Evolutionary conservation across 2,113 vertebrate genomes (phyloP).

Genomic region (Hipposideros armiger): DNA sequence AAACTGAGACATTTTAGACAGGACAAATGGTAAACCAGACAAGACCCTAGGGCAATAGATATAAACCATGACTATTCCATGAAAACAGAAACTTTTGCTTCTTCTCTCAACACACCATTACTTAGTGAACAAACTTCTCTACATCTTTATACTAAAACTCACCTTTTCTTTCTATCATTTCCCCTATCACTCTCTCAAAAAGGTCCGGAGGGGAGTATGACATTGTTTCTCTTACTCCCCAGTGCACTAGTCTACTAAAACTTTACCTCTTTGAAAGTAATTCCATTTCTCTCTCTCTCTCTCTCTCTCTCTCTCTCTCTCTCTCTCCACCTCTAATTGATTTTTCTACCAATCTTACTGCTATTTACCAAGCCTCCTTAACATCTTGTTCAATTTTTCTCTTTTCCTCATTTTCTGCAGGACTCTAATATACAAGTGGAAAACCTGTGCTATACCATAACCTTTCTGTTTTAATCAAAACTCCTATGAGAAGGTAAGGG

Average conservation of each 20-base stretch:
- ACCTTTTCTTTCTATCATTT: background rate
- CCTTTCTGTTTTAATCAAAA: background rate
- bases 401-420: background rate
- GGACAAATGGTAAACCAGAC: background rate
- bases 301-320: too few species aligned
- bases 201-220: fast-evolving
- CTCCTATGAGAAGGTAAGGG: background rate
- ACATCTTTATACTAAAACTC: background rate
- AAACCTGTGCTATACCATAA: background rate
- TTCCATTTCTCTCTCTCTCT: background rate
- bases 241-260: background rate
- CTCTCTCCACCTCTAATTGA: background rate
- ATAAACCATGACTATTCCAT: background rate
- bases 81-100: background rate
- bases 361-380: background rate
- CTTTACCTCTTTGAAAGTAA: background rate
- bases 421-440: background rate
- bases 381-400: background rate
- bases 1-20: background rate
- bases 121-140: background rate
- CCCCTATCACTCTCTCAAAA: background rate
- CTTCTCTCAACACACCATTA: background rate
- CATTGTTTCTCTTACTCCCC: background rate
- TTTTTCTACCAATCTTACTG: background rate
- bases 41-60: background rate